Percentiles rank a stretch among this genome's conserved stretches.
These are phyloP conservation scores for Callyntrura guangdongensis DNA, from an alignment of 2,888 invertebrate genomes.

Conservation along the genomic window DNA sequence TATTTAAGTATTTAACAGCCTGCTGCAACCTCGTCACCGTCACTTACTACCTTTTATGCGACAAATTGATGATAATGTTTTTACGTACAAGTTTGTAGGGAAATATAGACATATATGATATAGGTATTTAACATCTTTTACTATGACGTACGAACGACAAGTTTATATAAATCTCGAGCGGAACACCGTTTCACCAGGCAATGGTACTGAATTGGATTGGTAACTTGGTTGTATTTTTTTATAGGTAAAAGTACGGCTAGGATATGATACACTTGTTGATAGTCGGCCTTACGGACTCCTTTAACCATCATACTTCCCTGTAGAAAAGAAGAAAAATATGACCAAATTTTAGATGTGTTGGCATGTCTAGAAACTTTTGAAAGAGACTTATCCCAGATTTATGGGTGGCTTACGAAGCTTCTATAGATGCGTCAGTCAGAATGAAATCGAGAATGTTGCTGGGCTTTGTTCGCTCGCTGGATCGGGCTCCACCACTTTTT, in stretches of 20 bases:
- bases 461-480: conserved; percentile 82
- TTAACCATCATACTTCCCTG: conserved; percentile 83
- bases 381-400: not conserved
- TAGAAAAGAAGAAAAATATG: conserved; percentile 65
- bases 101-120: no score
- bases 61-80: not conserved
- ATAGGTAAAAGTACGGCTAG: conserved; percentile 57
- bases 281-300: conserved; percentile 70
- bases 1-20: not conserved
- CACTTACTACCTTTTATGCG: not conserved
- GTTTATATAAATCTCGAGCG: conserved; percentile 52
- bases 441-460: conserved; percentile 86
- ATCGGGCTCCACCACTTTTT: conserved; percentile 49
- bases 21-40: not conserved
- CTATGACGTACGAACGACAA: not conserved
- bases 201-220: not conserved
- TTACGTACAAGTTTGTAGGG: not conserved
- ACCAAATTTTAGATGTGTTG: not conserved
- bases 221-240: conserved; percentile 36
- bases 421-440: conserved; percentile 86
- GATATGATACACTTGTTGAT: conserved; percentile 75
- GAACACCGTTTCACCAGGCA: conserved; percentile 61
- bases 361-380: not conserved
- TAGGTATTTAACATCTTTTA: not conserved
- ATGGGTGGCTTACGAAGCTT: conserved; percentile 86